Evolutionary conservation across 2,797 vertebrate species (phyloP), one percentile per base, ranked within the genome.

Genomic region (Alfaro cultratus): DNA sequence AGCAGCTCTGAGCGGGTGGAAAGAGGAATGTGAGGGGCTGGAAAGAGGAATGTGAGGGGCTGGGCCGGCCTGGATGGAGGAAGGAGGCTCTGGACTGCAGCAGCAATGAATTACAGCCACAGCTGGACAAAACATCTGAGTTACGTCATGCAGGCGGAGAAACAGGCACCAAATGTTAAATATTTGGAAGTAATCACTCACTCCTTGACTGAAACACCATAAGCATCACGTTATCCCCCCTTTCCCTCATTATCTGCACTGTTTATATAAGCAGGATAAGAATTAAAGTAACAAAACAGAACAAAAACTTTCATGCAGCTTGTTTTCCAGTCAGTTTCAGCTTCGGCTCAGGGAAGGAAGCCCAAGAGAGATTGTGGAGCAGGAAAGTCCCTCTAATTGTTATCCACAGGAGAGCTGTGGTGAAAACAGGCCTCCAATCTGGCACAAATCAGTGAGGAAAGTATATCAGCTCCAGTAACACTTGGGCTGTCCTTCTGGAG

Each of bases 121-220:
- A 94, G 86, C 92, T 94, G 92, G 90, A 85, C 84, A 89, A 87
- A 88, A 85, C 81, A 93, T 92, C 68, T 86, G 74, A 46, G 45
- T 83, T 57, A 73, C 47, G 71, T 80, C 77, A 88, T 74, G 16
- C 71, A 45, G 77, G 60, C 16, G 73, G 73, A 78, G n/a, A 73
- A 43, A 77, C 23, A 43, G 18, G 45, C 9, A n/a, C 9, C n/a
- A 7, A 71, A 79, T 8, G 36, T 41, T 68, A 68, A 41, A 39
- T 71, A 45, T 45, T 43, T 71, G 68, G 41, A 45, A n/a, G 39
- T 13, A 9, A 71, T 26, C 11, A n/a, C 41, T 16, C 23, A 2
- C 4, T 26, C 23, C 68, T 71, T 45, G 64, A 68, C 64, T 68
- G 21, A 68, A 68, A 45, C 23, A 6, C 68, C 43, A n/a, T 9